phyloP scores from a whole-genome alignment of 2,888 invertebrate species.

The Dryobotodes eremita region DNA sequence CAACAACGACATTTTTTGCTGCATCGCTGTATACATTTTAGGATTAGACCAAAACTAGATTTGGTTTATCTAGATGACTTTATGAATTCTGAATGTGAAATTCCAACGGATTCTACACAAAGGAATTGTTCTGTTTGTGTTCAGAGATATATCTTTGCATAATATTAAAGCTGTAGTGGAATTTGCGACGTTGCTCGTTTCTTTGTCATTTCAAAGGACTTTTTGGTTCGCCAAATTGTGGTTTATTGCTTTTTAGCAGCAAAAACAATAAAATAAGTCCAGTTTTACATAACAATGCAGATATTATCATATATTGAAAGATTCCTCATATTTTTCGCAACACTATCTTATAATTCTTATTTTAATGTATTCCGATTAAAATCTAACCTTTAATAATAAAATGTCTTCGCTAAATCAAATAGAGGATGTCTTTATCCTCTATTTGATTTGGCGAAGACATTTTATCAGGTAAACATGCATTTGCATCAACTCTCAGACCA shows the following conservation, averaged over 20 bases:
- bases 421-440: not conserved
- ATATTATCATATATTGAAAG: not conserved
- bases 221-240: conserved; percentile 23
- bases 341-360: not conserved
- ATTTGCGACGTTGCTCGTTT: conserved; percentile 33
- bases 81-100: conserved; percentile 47
- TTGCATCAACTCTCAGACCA: conserved; percentile 5
- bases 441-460: conserved; percentile 10
- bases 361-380: conserved; percentile 9
- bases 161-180: conserved; percentile 43
- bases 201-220: conserved; percentile 28
- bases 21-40: conserved; percentile 26
- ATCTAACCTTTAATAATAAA: conserved; percentile 16
- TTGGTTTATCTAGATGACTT: conserved; percentile 64
- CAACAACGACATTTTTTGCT: conserved; percentile 54
- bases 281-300: conserved; percentile 1
- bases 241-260: conserved; percentile 17
- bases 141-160: conserved; percentile 47
- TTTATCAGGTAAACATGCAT: conserved; percentile 30
- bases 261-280: conserved; percentile 16
- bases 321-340: not conserved
- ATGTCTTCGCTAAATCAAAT: no score
- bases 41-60: conserved; percentile 48
- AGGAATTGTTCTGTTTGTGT: conserved; percentile 47
- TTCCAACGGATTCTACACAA: conserved; percentile 45